Conservation (phyloP, 2,888 invertebrate genomes). For the Pandemis heparana region DNA sequence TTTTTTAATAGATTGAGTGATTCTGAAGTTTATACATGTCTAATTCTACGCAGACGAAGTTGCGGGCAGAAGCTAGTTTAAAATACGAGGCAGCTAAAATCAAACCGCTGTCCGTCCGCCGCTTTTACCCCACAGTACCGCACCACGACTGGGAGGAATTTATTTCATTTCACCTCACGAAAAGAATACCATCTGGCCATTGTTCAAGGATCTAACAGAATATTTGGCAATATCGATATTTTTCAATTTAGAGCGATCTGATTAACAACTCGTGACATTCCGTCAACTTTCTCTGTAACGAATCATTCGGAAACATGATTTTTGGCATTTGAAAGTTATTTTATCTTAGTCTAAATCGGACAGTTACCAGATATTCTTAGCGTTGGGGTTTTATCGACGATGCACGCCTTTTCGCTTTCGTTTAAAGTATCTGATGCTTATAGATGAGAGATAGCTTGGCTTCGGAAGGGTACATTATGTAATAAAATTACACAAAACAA, state of each 20-base stretch:
- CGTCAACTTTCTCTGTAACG: conserved; percentile 47
- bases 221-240: conserved; percentile 45
- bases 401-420: background rate
- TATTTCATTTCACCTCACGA: conserved; percentile 49
- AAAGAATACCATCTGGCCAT: conserved; percentile 44
- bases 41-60: too few species aligned
- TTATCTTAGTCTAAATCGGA: conserved; percentile 38
- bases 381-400: background rate
- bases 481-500: background rate
- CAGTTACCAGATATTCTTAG: conserved; percentile 13
- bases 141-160: conserved; percentile 48
- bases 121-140: conserved; percentile 44
- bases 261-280: conserved; percentile 47
- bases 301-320: conserved; percentile 42
- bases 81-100: background rate
- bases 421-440: background rate
- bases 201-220: conserved; percentile 46
- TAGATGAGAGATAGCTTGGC: background rate
- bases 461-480: background rate
- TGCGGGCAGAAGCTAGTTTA: too few species aligned
- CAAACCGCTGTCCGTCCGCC: background rate
- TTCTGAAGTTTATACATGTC: too few species aligned
- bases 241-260: conserved; percentile 40
- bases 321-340: conserved; percentile 35
- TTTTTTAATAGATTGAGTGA: too few species aligned